These are phyloP conservation scores for Catamblyrhynchus diadema DNA, from an alignment of 2,797 vertebrate genomes.

Conservation along the genomic window DNA sequence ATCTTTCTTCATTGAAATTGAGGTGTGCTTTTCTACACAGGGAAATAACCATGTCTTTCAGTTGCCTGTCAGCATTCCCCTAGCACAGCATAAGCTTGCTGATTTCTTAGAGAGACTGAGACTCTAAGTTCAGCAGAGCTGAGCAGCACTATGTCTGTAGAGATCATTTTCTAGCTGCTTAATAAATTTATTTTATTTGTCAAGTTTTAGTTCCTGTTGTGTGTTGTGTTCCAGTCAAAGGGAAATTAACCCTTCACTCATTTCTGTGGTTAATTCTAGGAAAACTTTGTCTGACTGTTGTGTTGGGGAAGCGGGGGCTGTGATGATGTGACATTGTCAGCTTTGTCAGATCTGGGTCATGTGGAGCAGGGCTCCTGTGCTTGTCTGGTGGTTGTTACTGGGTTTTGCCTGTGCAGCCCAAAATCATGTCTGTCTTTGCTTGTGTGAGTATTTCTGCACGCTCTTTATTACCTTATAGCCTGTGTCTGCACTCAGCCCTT, in stretches of 20 bases:
- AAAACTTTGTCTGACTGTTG: neutral
- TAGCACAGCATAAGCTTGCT: neutral
- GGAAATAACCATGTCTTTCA: neutral
- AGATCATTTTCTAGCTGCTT: neutral
- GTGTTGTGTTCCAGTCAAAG: neutral
- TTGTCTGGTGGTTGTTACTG: neutral
- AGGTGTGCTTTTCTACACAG: neutral
- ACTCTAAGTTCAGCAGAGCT: neutral
- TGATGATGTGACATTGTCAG: neutral
- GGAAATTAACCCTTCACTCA: neutral
- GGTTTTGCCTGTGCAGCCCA: neutral
- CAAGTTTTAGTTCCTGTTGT: neutral
- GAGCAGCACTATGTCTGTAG: neutral
- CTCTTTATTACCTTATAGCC: neutral
- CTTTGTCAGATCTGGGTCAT: slow-evolving; percentile 45
- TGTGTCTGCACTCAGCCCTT: neutral
- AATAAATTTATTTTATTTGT: neutral
- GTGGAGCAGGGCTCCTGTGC: neutral
- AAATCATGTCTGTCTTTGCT: neutral
- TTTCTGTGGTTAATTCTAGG: neutral
- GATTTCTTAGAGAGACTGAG: neutral
- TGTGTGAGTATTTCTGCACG: neutral
- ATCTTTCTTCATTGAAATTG: neutral
- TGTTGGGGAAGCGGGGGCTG: neutral
- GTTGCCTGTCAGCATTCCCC: neutral